Percentiles rank a stretch among this genome's conserved stretches.
phyloP scores from a whole-genome alignment of 1,140 invertebrate genomes.

The Drosophila gunungcola region DNA sequence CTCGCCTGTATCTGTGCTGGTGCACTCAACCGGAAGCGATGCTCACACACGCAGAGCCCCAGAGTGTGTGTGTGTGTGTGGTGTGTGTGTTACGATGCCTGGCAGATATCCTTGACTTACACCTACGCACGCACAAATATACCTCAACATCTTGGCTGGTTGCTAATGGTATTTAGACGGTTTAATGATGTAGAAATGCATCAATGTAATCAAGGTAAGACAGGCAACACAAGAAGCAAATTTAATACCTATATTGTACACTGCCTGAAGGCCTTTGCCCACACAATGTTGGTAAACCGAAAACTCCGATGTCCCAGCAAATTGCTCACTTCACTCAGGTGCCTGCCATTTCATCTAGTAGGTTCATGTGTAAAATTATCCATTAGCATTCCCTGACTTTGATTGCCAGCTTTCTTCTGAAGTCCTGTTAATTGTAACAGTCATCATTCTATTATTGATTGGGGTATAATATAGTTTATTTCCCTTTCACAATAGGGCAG shows the following conservation, averaged over 20 bases:
- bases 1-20: slow-evolving; percentile 38
- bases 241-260: background rate
- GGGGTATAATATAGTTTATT: no score
- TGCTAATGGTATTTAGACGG: slow-evolving; percentile 75
- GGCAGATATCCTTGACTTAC: slow-evolving; percentile 38
- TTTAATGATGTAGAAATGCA: slow-evolving; percentile 81
- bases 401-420: slow-evolving; percentile 17
- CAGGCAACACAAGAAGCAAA: slow-evolving; percentile 19
- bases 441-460: background rate
- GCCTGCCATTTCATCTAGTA: slow-evolving; percentile 4
- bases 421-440: background rate
- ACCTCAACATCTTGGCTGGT: slow-evolving; percentile 52
- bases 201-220: slow-evolving; percentile 75
- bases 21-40: slow-evolving; percentile 74
- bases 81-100: slow-evolving; percentile 20
- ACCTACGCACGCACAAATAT: slow-evolving; percentile 13
- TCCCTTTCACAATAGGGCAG: no score
- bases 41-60: slow-evolving; percentile 37
- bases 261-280: slow-evolving; percentile 8
- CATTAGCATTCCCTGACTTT: slow-evolving; percentile 49
- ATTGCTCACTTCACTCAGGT: slow-evolving; percentile 61
- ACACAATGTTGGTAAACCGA: slow-evolving; percentile 41
- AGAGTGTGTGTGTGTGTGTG: slow-evolving; percentile 1
- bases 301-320: slow-evolving; percentile 39
- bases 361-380: slow-evolving; percentile 27